Percentiles rank a stretch among this genome's conserved stretches.
phyloP scores from a whole-genome alignment of 2,113 vertebrate species.

The Pterophyllum scalare region DNA sequence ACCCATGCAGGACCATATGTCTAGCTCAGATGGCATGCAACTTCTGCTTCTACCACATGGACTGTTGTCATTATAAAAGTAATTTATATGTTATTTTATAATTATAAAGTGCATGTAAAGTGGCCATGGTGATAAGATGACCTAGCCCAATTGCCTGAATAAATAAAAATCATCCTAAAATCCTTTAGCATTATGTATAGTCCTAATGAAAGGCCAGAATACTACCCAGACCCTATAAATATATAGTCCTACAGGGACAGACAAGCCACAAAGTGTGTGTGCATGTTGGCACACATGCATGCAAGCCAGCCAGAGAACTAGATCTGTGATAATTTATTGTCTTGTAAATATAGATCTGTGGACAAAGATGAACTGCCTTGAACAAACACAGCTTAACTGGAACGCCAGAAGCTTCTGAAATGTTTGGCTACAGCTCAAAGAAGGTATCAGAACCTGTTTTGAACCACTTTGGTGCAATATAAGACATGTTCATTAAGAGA shows the following conservation, averaged over 20 bases:
- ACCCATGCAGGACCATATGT: not conserved
- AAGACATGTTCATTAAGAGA: constrained; percentile 21
- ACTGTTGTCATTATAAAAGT: too few species aligned
- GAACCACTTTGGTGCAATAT: constrained; percentile 18
- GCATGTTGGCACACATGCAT: not conserved
- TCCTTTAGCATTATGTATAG: constrained; percentile 58
- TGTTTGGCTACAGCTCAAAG: constrained; percentile 49
- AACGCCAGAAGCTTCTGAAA: constrained; percentile 54
- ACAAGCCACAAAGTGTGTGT: constrained; percentile 31
- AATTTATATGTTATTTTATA: not conserved
- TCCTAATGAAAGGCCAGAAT: constrained; percentile 72
- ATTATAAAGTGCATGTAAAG: not conserved
- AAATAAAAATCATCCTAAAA: constrained; percentile 62
- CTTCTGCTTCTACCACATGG: not conserved
- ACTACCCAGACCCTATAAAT: constrained; percentile 74
- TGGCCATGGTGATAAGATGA: not conserved
- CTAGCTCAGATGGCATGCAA: not conserved
- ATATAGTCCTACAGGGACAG: constrained; percentile 50
- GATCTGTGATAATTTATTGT: constrained; percentile 76
- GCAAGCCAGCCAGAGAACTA: constrained; percentile 47
- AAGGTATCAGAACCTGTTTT: constrained; percentile 43
- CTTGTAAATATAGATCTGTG: constrained; percentile 78
- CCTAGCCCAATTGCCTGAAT: constrained; percentile 15
- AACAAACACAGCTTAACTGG: constrained; percentile 62
- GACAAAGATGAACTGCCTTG: constrained; percentile 63